A percentile compares a stretch with the other conserved stretches of the same genome.
phyloP scores from a whole-genome alignment of 2,113 vertebrate genomes.

The Craseonycteris thonglongyai region DNA sequence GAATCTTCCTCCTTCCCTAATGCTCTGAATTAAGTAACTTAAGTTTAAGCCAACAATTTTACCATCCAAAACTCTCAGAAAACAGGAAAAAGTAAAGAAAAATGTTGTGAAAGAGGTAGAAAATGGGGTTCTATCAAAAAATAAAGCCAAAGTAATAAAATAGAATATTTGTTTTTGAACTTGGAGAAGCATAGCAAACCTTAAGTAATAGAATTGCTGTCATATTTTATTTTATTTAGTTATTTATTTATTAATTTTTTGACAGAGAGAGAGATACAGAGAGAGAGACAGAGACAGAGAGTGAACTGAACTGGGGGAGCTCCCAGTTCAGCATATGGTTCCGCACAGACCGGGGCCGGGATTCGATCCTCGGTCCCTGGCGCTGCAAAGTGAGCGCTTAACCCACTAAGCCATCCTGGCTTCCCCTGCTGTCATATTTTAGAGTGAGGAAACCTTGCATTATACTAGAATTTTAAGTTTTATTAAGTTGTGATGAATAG shows the following conservation, averaged over 20 bases:
- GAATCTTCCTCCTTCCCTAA: neutral
- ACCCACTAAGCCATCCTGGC: too few relatives aligned
- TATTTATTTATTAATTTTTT: too few relatives aligned
- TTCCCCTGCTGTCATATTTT: neutral
- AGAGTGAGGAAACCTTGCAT: neutral
- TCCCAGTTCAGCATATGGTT: too few relatives aligned
- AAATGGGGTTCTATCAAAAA: neutral
- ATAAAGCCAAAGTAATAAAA: neutral
- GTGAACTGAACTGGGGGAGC: too few relatives aligned
- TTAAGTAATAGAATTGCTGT: neutral
- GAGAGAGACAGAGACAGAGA: too few relatives aligned
- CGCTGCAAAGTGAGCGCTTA: too few relatives aligned
- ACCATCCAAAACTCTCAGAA: neutral
- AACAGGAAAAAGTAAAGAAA: neutral
- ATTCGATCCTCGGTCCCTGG: too few relatives aligned
- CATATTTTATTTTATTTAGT: too few relatives aligned
- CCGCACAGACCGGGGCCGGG: too few relatives aligned
- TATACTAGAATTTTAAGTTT: conserved; percentile 17
- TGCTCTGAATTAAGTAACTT: neutral
- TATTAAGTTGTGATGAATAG: conserved; percentile 44
- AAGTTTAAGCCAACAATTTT: neutral
- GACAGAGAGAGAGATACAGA: too few relatives aligned
- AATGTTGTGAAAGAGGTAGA: neutral
- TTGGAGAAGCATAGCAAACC: neutral
- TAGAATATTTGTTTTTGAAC: neutral